Conservation (phyloP, 2,888 invertebrate species). For the Lithophane semibrunnea region DNA sequence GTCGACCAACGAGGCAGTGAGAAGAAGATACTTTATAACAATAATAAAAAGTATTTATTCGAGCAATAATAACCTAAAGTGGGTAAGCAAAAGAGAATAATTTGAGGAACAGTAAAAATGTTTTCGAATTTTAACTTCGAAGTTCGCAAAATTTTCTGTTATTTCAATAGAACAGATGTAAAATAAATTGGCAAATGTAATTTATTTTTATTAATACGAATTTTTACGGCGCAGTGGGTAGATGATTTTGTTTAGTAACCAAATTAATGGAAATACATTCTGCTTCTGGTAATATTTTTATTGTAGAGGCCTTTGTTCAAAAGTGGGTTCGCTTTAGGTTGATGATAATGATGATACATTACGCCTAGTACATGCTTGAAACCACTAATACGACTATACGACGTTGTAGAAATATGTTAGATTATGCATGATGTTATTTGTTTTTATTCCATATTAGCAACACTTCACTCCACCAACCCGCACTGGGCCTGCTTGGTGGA, state of each 20-base stretch:
- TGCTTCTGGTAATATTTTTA: neutral
- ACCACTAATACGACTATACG: neutral
- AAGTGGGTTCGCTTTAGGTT: neutral
- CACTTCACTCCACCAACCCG: neutral
- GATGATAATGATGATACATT: neutral
- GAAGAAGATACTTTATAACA: conserved; percentile 16
- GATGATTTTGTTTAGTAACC: conserved; percentile 33
- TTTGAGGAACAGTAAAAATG: conserved; percentile 28
- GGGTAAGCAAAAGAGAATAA: conserved; percentile 25
- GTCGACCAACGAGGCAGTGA: neutral
- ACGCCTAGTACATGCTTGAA: no score
- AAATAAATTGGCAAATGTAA: conserved; percentile 44
- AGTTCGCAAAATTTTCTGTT: conserved; percentile 26
- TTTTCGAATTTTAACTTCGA: conserved; percentile 25
- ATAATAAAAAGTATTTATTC: conserved; percentile 34
- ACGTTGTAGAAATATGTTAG: no score
- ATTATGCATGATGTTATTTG: neutral
- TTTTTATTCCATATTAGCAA: neutral
- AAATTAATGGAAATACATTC: conserved; percentile 10
- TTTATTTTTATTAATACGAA: conserved; percentile 35
- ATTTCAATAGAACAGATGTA: conserved; percentile 43
- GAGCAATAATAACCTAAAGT: conserved; percentile 29
- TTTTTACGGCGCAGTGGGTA: conserved; percentile 27
- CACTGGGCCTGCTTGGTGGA: no score
- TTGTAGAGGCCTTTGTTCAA: neutral